These are phyloP conservation scores for Calliopum simillimum DNA, from an alignment of 2,888 invertebrate species.

Conservation along the genomic window DNA sequence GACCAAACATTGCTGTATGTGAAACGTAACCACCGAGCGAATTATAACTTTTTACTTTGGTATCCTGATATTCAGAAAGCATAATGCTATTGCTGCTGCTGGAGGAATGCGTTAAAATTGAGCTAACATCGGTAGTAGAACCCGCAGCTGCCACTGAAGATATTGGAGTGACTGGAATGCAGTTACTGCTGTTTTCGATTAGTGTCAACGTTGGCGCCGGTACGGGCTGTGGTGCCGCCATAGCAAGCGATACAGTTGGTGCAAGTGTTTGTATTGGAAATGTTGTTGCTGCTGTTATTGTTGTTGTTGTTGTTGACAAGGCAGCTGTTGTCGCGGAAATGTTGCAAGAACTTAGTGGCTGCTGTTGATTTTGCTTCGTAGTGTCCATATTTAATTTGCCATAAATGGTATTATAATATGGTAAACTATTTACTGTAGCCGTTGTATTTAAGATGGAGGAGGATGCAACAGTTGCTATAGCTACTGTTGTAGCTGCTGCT, in stretches of 20 bases:
- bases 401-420: conserved; percentile 66
- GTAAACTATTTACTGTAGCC: conserved; percentile 50
- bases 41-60: conserved; percentile 56
- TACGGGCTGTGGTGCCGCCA: background rate
- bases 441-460: conserved; percentile 41
- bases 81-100: conserved; percentile 47
- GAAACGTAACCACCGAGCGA: conserved; percentile 52
- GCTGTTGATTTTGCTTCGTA: conserved; percentile 12
- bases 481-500: conserved; percentile 46
- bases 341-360: conserved; percentile 17
- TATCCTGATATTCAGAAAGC: conserved; percentile 62
- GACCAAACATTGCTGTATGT: conserved; percentile 49
- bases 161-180: conserved; percentile 51
- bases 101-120: conserved; percentile 38
- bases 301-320: conserved; percentile 49
- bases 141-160: conserved; percentile 49
- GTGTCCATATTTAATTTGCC: conserved; percentile 69
- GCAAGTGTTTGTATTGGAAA: background rate
- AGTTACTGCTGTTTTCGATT: background rate
- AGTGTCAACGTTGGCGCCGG: background rate
- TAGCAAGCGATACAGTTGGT: background rate
- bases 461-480: conserved; percentile 45
- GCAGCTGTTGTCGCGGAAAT: conserved; percentile 1
- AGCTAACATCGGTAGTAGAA: background rate
- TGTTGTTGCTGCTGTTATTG: conserved; percentile 53